Conservation (phyloP, 2,888 invertebrate species). For the Micoletzkya japonica region DNA sequence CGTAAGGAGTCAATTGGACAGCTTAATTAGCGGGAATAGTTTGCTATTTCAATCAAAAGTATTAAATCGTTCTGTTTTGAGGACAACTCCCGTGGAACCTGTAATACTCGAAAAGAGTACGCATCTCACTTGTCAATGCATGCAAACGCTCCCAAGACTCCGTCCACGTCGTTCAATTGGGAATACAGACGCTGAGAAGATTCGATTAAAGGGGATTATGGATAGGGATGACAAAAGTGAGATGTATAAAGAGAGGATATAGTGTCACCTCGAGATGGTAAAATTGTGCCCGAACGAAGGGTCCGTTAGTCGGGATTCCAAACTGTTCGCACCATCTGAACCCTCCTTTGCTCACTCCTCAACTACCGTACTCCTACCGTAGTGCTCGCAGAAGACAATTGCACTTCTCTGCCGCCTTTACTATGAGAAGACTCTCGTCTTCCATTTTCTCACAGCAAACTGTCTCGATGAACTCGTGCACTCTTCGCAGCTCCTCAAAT, state of each 20-base stretch:
- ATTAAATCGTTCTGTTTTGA: too few species aligned
- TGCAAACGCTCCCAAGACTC: constrained; percentile 36
- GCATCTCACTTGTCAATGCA: constrained; percentile 20
- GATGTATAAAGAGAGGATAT: background rate
- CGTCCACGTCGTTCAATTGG: constrained; percentile 36
- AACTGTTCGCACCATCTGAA: constrained; percentile 36
- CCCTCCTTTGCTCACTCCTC: background rate
- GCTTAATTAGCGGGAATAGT: too few species aligned
- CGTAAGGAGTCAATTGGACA: too few species aligned
- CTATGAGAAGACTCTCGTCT: constrained; percentile 31
- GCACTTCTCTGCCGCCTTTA: constrained; percentile 34
- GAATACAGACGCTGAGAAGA: constrained; percentile 32
- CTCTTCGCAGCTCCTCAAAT: constrained; percentile 27
- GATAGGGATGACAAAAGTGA: too few species aligned
- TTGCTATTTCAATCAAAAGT: too few species aligned
- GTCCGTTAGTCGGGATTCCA: constrained; percentile 22
- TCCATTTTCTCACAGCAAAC: constrained; percentile 2
- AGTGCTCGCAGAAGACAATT: constrained; percentile 35
- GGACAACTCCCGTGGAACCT: too few species aligned
- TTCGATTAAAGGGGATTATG: background rate
- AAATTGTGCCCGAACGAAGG: constrained; percentile 22
- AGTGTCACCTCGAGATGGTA: constrained; percentile 32
- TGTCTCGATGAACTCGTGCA: constrained; percentile 6
- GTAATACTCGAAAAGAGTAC: too few species aligned
- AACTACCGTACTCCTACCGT: constrained; percentile 24